phyloP scores from a whole-genome alignment of 1,140 invertebrate species.

The Aphidius gifuensis region DNA sequence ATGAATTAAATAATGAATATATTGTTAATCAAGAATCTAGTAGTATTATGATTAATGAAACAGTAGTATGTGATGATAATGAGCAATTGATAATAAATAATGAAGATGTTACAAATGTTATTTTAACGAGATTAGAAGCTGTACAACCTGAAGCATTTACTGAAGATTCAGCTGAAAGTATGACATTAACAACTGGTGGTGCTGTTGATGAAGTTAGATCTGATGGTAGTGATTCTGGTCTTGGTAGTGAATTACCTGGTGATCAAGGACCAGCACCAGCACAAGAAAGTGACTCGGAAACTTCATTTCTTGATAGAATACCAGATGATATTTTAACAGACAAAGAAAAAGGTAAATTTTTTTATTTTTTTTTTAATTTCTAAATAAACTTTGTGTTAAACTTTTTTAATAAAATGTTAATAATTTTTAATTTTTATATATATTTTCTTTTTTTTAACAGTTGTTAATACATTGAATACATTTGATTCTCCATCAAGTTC shows the following conservation, averaged over 20 bases:
- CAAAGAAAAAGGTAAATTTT: conserved; percentile 44
- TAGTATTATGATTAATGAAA: conserved; percentile 30
- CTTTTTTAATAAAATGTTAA: neutral
- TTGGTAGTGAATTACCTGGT: conserved; percentile 65
- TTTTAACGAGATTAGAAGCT: conserved; percentile 43
- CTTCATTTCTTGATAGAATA: conserved; percentile 56
- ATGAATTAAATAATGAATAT: conserved; percentile 37
- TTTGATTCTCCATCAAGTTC: conserved; percentile 25
- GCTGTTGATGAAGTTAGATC: conserved; percentile 59
- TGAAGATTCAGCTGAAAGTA: conserved; percentile 51
- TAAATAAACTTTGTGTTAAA: neutral
- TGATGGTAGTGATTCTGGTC: conserved; percentile 77
- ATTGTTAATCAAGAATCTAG: conserved; percentile 43
- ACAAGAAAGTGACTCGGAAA: conserved; percentile 56
- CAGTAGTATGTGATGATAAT: conserved; percentile 28
- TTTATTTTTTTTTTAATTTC: neutral
- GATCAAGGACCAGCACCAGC: conserved; percentile 50
- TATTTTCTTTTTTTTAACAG: conserved; percentile 25
- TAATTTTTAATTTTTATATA: neutral
- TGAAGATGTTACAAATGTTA: conserved; percentile 33
- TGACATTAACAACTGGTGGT: conserved; percentile 40
- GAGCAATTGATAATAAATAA: conserved; percentile 30
- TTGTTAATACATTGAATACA: conserved; percentile 32
- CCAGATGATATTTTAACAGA: conserved; percentile 51
- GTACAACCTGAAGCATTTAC: conserved; percentile 48